Evolutionary conservation across 2,113 vertebrate genomes (phyloP).

Genomic region (Polypterus senegalus): DNA sequence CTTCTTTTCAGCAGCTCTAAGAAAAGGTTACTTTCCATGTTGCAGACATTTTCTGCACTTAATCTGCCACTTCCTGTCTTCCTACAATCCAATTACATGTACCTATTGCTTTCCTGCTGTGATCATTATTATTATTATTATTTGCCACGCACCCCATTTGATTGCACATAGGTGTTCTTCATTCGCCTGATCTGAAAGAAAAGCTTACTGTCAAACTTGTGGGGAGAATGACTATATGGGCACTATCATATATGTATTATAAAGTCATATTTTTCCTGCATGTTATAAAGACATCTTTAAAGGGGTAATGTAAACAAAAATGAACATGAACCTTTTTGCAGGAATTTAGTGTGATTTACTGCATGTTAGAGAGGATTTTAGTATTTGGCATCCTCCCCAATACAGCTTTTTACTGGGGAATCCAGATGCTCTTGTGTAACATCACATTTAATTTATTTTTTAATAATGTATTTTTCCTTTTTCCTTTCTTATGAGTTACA

Average conservation of each 20-base stretch:
- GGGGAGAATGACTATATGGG: background rate
- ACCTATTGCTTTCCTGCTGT: background rate
- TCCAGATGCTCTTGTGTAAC: too few relatives aligned
- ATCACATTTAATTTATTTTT: too few relatives aligned
- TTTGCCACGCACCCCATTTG: background rate
- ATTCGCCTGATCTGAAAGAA: background rate
- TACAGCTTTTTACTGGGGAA: too few relatives aligned
- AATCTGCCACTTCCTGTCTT: background rate
- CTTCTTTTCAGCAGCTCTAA: background rate
- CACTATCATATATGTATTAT: background rate
- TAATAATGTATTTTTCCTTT: too few relatives aligned
- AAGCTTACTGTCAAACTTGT: background rate
- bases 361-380: too few relatives aligned
- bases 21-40: too few relatives aligned
- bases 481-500: too few relatives aligned
- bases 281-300: too few relatives aligned
- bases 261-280: background rate
- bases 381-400: too few relatives aligned
- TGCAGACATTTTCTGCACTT: background rate
- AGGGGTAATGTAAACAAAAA: too few relatives aligned
- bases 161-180: background rate
- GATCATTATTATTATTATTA: background rate
- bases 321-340: too few relatives aligned
- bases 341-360: too few relatives aligned
- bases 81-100: background rate